Evolutionary conservation across 2,797 vertebrate species (phyloP), one percentile per base, ranked within the genome.

Genomic region (Ctenosaura bakeri): DNA sequence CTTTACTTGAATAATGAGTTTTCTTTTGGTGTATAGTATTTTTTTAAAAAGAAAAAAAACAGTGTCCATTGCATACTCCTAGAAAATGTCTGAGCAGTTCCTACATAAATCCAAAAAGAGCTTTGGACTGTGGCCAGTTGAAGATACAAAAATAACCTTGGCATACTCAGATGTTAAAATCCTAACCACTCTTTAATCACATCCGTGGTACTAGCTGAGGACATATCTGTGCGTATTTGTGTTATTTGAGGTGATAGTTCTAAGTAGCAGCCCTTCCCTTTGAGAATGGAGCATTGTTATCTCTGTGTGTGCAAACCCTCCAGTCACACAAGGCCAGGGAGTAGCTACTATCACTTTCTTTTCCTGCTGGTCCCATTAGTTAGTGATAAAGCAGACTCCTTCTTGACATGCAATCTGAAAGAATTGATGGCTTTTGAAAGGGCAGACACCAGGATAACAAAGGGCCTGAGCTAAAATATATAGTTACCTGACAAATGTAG

Each of bases 331-430:
- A 89, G 38, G 12, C 13, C 54, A 2, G 7, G n/a, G 56, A 66
- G 42, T 56, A 77, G n/a, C 56, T 77, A 3, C 56, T 22, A 79
- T 50, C 59, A 69, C 69, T 64, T 84, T 22, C 38, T 85, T 24
- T 83, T 54, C 35, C 24, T 73, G 6, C 8, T 59, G 10, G 54
- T 1, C 56, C 79, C 56, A 83, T 88, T 87, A 77, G 52, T 86
- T 83, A 32, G 50, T 78, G 78, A 62, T n/a, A 83, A 86, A 86
- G 82, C 7, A 18, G 62, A 18, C 59, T 77, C 9, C 83, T 54
- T 71, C 62, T 77, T 87, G 91, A 87, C 88, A 90, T 83, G 73
- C 59, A 90, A 42, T 78, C 35, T 83, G 71, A 90, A 69, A 87
- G 74, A 91, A 89, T 56, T 74, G 79, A 91, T 62, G 42, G 50